Evolutionary conservation across 2,113 vertebrate species (phyloP).

Genomic region (Beaufortia kweichowensis): DNA sequence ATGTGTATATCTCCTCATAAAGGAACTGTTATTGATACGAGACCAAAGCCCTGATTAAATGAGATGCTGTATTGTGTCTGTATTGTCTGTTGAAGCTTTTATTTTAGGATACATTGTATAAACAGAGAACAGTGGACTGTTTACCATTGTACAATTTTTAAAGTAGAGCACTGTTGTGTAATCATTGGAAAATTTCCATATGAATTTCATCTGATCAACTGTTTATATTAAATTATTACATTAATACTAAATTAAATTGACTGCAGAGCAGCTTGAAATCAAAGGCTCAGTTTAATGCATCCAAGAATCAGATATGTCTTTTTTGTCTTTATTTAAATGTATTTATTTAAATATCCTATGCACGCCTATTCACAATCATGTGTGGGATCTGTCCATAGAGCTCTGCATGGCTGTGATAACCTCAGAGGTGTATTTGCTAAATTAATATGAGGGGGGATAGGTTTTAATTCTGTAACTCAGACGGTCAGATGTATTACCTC

Average conservation of each 20-base stretch:
- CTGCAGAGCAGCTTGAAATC: background rate
- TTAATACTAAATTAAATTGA: too few species aligned
- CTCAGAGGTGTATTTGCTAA: conserved; percentile 9
- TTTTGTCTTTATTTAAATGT: too few species aligned
- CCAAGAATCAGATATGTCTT: too few species aligned
- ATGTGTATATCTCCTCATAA: background rate
- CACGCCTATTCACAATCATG: too few species aligned
- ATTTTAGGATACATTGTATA: background rate
- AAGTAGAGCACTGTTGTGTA: background rate
- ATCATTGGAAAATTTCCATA: background rate
- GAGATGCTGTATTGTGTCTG: conserved; percentile 14
- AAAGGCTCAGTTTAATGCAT: too few species aligned
- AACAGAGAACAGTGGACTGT: background rate
- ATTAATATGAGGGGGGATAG: conserved; percentile 32
- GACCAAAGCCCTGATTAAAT: conserved; percentile 36
- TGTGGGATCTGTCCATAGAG: background rate
- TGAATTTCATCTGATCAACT: background rate
- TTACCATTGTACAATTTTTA: background rate
- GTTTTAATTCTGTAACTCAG: conserved; percentile 48
- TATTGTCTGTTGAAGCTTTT: conserved; percentile 18
- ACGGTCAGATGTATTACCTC: conserved; percentile 44
- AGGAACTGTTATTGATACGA: conserved; percentile 29
- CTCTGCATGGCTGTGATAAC: background rate
- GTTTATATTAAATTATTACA: too few species aligned
- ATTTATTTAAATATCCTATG: too few species aligned